phyloP scores from a whole-genome alignment of 1,140 invertebrate genomes.

The Phymastichus coffea region DNA sequence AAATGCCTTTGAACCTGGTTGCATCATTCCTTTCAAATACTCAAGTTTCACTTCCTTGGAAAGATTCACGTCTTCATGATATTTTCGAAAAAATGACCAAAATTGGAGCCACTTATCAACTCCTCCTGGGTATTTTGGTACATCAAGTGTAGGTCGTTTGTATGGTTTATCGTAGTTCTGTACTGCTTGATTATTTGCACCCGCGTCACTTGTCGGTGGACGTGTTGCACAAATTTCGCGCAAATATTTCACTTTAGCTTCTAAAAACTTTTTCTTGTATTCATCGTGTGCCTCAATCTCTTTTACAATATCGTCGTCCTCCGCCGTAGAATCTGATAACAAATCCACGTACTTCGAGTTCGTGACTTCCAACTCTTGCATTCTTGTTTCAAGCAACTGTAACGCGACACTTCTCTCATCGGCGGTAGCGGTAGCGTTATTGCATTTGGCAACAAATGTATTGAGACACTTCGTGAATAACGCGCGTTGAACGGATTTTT shows the following conservation, averaged over 20 bases:
- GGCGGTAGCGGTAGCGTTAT: background rate
- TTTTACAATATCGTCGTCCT: slow-evolving; percentile 3
- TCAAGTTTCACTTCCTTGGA: slow-evolving; percentile 36
- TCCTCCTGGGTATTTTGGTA: slow-evolving; percentile 36
- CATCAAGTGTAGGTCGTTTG: slow-evolving; percentile 34
- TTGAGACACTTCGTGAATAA: no score
- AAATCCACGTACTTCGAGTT: slow-evolving; percentile 15
- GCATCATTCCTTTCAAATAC: slow-evolving; percentile 33
- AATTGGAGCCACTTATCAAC: slow-evolving; percentile 40
- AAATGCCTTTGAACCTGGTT: slow-evolving; percentile 25
- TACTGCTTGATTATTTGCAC: background rate
- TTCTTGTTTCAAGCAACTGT: slow-evolving; percentile 23
- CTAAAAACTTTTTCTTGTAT: slow-evolving; percentile 24
- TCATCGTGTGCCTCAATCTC: slow-evolving; percentile 25
- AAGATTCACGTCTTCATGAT: slow-evolving; percentile 34
- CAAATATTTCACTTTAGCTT: slow-evolving; percentile 14
- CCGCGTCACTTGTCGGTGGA: background rate
- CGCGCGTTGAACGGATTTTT: no score
- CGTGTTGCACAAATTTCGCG: background rate
- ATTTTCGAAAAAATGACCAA: slow-evolving; percentile 40
- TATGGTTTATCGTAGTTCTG: slow-evolving; percentile 18
- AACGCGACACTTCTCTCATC: slow-evolving; percentile 8
- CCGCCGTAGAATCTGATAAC: background rate
- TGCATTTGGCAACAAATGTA: background rate
- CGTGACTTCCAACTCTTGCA: slow-evolving; percentile 17